Evolutionary conservation across 2,797 vertebrate species (phyloP), one percentile per base, ranked within the genome.

Genomic region (Manis pentadactyla): DNA sequence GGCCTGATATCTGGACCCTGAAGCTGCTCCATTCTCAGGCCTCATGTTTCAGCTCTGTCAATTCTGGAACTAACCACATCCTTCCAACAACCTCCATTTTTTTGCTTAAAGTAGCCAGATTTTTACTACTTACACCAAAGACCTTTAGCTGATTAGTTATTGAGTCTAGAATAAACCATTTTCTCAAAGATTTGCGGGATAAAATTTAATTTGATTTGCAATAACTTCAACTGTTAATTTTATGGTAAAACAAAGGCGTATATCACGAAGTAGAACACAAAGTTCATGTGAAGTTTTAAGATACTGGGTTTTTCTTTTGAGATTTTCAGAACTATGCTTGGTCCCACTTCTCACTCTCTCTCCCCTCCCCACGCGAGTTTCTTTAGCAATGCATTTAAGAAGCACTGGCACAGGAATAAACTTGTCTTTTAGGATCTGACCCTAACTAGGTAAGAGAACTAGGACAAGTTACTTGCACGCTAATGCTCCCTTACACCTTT

Each of bases 171-270:
- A 95, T 49, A 95, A 37, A 88, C 4, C 4, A 59, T 74, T 93
- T 91, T 91, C 39, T 95, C 87, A 92, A 94, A 59, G 57, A 64
- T 83, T 84, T 71, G 27, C 7, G 17, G 15, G 11, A 59, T 69
- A 81, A 88, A 90, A 61, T 66, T 69, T 86, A 75, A 95, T 53
- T 86, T 95, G 71, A 71, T 69, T 88, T 69, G 37, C 21, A 95
- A 93, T 59, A 92, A 90, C 73, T 94, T 90, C 82, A 87, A 90
- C 68, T 69, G 66, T 73, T 79, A 81, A 51, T 84, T 82, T 94
- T 82, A 77, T 69, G 31, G 8, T 84, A 77, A 89, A 91, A 59
- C 29, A 78, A 90, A 78, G 14, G 64, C 23, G 74, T 64, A 13
- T 63, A 82, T 46, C 25, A 90, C n/a, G 37, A 23, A 78, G 34